Base-by-base conservation (phyloP, 2,797 vertebrate genomes). In the Geotrypetes seraphini region DNA sequence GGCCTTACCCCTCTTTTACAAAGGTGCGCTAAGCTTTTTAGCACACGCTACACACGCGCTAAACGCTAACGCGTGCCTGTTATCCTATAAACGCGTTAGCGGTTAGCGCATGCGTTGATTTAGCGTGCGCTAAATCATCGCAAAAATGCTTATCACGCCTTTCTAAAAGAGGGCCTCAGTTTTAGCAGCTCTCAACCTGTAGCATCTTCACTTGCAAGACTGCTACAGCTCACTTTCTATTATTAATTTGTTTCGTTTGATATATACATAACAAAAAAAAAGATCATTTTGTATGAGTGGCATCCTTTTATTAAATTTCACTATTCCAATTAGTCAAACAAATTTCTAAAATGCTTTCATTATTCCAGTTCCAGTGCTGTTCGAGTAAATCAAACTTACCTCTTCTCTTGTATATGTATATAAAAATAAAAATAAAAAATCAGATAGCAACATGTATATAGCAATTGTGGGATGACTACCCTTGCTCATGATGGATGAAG, bases 401-500 rank as follows among this genome's bases (percentile, higher is more conserved):
- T 60, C 62, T 29, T 18, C 16, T 16, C 27, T 27, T 19, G 14
- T 19, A 19, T 29, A 16, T 18, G 10, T 5, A 25, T 12, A 12
- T 5, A 11, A 7, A 13, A 4, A 11, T 10, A 14, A 28, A 22
- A 7, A n/a, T 3, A 3, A 7, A 7, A 42, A n/a, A 41, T 29
- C 33, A 51, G 33, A 43, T 19, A 58, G 33, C n/a, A n/a, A n/a
- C n/a, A n/a, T n/a, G n/a, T n/a, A n/a, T 33, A 49, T 33, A 43
- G 61, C 31, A 27, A 57, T 43, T 40, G 31, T 56, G 27, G 28
- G 69, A 48, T 46, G 31, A 59, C 49, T 52, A 49, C 36, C 61
- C 54, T 52, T 58, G 53, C 60, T 53, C 47, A 28, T 31, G 24
- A 38, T 31, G 25, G 54, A 47, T 43, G 50, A 66, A 65, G 39